Conservation (phyloP, 2,888 invertebrate species). For the Schizaphis graminum region DNA sequence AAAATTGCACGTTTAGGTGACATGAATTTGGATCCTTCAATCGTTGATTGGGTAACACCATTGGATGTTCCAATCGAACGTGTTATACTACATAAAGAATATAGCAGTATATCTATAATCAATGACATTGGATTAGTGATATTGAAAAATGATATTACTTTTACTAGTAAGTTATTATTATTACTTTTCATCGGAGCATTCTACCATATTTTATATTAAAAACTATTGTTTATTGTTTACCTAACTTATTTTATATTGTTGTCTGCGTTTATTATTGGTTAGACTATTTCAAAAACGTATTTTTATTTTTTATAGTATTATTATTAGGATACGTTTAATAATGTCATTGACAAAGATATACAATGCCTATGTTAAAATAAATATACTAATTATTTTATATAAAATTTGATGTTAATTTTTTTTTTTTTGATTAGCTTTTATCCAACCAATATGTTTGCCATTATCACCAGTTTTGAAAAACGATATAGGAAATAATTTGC, state of each 20-base stretch:
- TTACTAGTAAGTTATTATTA: background rate
- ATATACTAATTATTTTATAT: too few species aligned
- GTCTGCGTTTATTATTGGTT: background rate
- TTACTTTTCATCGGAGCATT: too few species aligned
- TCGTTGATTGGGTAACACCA: conserved; percentile 65
- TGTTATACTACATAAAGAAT: conserved; percentile 65
- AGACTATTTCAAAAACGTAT: too few species aligned
- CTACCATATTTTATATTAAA: too few species aligned
- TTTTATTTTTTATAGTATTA: too few species aligned
- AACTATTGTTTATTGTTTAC: too few species aligned
- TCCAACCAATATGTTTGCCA: conserved; percentile 84
- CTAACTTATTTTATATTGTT: too few species aligned
- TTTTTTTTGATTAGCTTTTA: background rate
- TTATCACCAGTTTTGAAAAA: conserved; percentile 69
- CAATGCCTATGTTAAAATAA: too few species aligned
- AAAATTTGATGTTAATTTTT: too few species aligned
- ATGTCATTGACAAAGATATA: too few species aligned
- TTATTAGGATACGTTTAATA: too few species aligned
- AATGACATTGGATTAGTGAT: conserved; percentile 67
- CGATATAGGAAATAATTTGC: conserved; percentile 74
- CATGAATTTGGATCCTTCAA: conserved; percentile 63
- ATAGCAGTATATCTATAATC: background rate
- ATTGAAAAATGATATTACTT: background rate
- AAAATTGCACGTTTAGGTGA: conserved; percentile 66
- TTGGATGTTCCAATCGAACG: conserved; percentile 64